Evolutionary conservation across 2,113 vertebrate species (phyloP).

Genomic region (Heterotis niloticus): DNA sequence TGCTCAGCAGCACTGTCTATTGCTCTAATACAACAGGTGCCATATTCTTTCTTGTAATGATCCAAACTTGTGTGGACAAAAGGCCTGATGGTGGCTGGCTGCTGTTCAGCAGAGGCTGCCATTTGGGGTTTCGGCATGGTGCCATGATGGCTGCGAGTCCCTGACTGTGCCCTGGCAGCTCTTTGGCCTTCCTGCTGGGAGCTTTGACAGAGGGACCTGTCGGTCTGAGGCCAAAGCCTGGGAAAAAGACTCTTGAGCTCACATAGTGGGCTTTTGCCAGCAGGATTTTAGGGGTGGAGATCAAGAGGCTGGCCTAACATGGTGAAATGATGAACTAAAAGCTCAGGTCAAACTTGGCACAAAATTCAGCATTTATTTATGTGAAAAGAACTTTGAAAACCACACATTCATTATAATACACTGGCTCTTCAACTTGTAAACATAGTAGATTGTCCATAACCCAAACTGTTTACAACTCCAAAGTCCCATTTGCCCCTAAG

Average conservation of each 20-base stretch:
- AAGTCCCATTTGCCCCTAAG: no score
- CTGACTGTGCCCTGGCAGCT: conserved; percentile 10
- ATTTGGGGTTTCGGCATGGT: conserved; percentile 20
- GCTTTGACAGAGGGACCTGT: conserved; percentile 25
- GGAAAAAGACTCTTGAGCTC: conserved; percentile 16
- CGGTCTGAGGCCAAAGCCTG: conserved; percentile 15
- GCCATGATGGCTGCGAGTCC: conserved; percentile 6
- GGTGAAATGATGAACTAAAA: conserved; percentile 12
- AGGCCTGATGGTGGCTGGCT: conserved; percentile 9
- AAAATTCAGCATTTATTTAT: conserved; percentile 16
- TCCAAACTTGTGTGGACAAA: conserved; percentile 21
- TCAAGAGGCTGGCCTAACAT: conserved; percentile 1
- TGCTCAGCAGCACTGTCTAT: background rate
- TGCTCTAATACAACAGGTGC: background rate
- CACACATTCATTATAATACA: background rate
- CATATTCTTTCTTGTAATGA: background rate
- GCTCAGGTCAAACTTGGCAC: conserved; percentile 19
- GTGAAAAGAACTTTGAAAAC: background rate
- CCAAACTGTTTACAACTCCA: no score
- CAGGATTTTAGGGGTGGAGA: conserved; percentile 16
- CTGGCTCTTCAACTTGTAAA: no score
- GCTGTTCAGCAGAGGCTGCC: conserved; percentile 23
- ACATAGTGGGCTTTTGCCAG: conserved; percentile 13
- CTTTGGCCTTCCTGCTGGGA: conserved; percentile 10
- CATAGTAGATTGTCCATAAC: no score